Percentiles rank a stretch among this genome's conserved stretches.
Evolutionary conservation across 2,113 vertebrate species (phyloP).

Genomic region (Clarias magur): DNA sequence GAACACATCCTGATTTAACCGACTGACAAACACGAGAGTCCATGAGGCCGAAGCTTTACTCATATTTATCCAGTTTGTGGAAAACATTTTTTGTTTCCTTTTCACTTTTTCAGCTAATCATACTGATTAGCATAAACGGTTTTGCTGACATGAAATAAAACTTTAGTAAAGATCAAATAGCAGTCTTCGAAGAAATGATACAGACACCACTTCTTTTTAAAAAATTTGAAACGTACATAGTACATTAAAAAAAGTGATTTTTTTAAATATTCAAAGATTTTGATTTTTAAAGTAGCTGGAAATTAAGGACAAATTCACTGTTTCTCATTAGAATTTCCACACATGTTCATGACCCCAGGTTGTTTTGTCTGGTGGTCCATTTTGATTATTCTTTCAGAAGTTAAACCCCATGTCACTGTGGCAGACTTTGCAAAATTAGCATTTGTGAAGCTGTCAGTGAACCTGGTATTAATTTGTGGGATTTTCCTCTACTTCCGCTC

Average conservation of each 20-base stretch:
- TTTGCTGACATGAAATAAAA: not conserved
- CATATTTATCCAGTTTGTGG: not conserved
- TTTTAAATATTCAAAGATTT: not conserved
- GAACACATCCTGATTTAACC: constrained; percentile 12
- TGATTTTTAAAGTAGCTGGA: not conserved
- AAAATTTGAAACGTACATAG: not conserved
- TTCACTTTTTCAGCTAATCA: not conserved
- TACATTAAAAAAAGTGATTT: not conserved
- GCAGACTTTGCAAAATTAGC: not conserved
- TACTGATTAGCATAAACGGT: not conserved
- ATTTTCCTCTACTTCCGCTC: constrained; percentile 16
- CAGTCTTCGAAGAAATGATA: not conserved
- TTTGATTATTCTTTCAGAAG: not conserved
- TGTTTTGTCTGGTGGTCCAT: not conserved
- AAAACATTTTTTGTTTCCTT: not conserved
- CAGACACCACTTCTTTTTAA: not conserved
- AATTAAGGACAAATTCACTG: not conserved
- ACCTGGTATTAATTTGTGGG: constrained; percentile 8
- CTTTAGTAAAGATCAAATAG: not conserved
- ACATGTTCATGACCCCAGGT: not conserved
- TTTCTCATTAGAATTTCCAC: not conserved
- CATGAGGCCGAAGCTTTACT: not conserved
- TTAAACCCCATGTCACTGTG: not conserved
- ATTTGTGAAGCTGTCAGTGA: constrained; percentile 25
- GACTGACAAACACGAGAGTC: not conserved